These are phyloP conservation scores for Myripristis jacobus DNA, from an alignment of 2,797 vertebrate species.

Conservation along the genomic window DNA sequence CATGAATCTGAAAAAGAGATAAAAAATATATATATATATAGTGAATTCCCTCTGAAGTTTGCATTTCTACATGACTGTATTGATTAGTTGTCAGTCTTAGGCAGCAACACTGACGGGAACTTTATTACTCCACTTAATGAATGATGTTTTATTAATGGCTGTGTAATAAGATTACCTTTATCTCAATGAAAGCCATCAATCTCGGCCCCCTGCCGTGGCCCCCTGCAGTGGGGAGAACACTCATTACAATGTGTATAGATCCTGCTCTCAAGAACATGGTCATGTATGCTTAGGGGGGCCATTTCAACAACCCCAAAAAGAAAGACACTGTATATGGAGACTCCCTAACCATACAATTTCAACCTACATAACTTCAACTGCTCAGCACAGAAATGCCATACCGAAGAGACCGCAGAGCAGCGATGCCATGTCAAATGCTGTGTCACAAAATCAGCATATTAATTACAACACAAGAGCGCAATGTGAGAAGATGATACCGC, in stretches of 20 bases:
- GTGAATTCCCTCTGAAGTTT: conserved; percentile 45
- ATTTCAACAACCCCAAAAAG: too few relatives aligned
- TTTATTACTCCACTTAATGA: conserved; percentile 83
- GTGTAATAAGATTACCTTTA: conserved; percentile 82
- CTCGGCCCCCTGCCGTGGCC: conserved; percentile 64
- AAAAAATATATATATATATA: conserved; percentile 58
- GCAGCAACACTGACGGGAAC: conserved; percentile 75
- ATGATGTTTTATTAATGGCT: conserved; percentile 85
- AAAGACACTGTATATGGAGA: too few relatives aligned
- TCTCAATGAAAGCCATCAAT: conserved; percentile 80
- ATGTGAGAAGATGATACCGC: too few relatives aligned
- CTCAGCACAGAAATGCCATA: too few relatives aligned
- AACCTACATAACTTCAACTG: too few relatives aligned
- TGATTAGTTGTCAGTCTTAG: conserved; percentile 69
- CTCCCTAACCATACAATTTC: too few relatives aligned
- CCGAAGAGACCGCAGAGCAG: too few relatives aligned
- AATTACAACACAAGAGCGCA: too few relatives aligned
- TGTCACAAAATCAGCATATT: too few relatives aligned
- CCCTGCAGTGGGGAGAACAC: conserved; percentile 59
- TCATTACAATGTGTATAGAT: conserved; percentile 69
- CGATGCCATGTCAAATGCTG: too few relatives aligned
- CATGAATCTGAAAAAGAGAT: not conserved
- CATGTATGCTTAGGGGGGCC: conserved; percentile 1
- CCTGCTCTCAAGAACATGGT: conserved; percentile 35
- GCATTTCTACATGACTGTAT: conserved; percentile 59